Conservation (phyloP, 2,113 vertebrate genomes). For the Potamarius usumacintae region DNA sequence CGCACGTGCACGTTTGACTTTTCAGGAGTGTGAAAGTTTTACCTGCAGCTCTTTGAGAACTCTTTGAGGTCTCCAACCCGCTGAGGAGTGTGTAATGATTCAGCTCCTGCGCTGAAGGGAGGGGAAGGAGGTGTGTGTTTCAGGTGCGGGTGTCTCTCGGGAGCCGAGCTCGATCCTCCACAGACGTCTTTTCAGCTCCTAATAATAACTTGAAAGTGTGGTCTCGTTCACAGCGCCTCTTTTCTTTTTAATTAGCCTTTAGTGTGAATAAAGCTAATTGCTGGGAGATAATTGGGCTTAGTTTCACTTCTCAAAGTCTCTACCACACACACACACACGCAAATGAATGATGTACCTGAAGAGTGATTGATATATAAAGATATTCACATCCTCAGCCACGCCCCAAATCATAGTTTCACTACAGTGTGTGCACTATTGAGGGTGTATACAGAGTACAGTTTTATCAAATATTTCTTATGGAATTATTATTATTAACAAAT, state of each 20-base stretch:
- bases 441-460: too few relatives aligned
- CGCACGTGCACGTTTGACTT: not conserved
- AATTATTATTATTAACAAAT: too few relatives aligned
- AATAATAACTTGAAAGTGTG: slow-evolving; percentile 84
- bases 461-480: too few relatives aligned
- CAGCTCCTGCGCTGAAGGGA: slow-evolving; percentile 64
- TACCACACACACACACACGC: not conserved
- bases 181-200: slow-evolving; percentile 72
- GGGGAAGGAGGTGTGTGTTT: slow-evolving; percentile 72
- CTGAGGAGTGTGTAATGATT: not conserved
- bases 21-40: not conserved
- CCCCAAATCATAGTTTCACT: too few relatives aligned
- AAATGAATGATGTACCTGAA: too few relatives aligned
- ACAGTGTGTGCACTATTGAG: too few relatives aligned
- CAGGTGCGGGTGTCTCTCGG: slow-evolving; percentile 71
- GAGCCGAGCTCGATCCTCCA: slow-evolving; percentile 64
- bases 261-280: slow-evolving; percentile 77
- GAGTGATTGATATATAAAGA: not conserved
- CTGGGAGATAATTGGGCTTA: slow-evolving; percentile 75
- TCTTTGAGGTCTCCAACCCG: slow-evolving; percentile 44
- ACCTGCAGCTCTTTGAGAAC: slow-evolving; percentile 12
- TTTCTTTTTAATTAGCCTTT: slow-evolving; percentile 77
- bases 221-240: slow-evolving; percentile 59
- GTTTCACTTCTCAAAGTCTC: slow-evolving; percentile 64
- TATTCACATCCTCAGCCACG: slow-evolving; percentile 15